Base-by-base conservation (phyloP, 2,113 vertebrate genomes). In the Nanger granti region DNA sequence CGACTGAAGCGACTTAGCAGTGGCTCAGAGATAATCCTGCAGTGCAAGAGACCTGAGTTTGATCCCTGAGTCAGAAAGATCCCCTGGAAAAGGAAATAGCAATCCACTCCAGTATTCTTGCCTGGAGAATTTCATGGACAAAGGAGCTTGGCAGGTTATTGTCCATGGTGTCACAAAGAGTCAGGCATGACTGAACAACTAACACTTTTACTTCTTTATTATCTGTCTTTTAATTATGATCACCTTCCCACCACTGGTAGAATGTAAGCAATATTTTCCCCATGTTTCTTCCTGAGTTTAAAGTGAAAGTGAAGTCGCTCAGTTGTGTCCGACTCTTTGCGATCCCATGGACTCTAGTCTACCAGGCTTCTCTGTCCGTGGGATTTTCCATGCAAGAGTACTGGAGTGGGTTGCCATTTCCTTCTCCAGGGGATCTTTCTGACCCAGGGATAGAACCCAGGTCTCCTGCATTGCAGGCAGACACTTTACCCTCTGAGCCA, bases 1-100 rank as follows among this genome's bases (percentile, higher is more conserved):
- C 0, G 0, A 31, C 29, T 64, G 3, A 64, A 15, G 13, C 0
- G 6, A 64, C 3, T 7, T 15, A 31, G 62, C 62, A 44, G 12
- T 79, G 37, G 22, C 73, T 79, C 24, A 44, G 73, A 47, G 41
- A 76, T 9, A 76, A 76, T 44, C 73, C 5, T 26, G 22, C 37
- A 44, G 37, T 76, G 10, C 37, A 14, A 14, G 37, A 76, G 22
- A 76, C 11, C 37, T 44, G 22, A 11, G 37, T 44, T 26, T 26
- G 22, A 44, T 76, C 37, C 3, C 73, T 44, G 73, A 44, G 73
- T 76, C 73, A 76, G 22, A 22, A 7, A 26, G 73, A 44, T 44
- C 37, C 22, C 37, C 37, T 76, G 22, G 37, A 41, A 76, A 44
- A 4, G 37, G 73, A 79, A 79, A 79, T 44, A 14, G 29, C 37